Base-by-base conservation (phyloP, 2,888 invertebrate genomes). In the Mactromeris polynyma region DNA sequence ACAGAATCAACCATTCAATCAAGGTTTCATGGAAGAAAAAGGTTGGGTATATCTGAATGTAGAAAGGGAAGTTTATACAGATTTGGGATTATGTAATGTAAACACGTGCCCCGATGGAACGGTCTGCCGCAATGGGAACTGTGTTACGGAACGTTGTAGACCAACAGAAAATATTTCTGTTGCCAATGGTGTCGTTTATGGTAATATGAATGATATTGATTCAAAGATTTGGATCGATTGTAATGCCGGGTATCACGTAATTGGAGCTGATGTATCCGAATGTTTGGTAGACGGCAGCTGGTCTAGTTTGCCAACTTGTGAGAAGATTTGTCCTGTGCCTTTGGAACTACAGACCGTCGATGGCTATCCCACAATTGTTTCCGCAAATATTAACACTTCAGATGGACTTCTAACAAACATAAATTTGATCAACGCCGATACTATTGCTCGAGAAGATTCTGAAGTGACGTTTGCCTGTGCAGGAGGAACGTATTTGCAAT, bases 161-260 rank as follows among this genome's bases (percentile, higher is more conserved):
- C 73, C 73, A 36, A 2, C 33, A 36, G 19, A 36, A 3, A 2
- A 17, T 19, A 73, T 73, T 19, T 6, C 17, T 19, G 36, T 73
- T 33, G 33, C 33, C 6, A 46, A 46, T 9, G 73, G 33, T 14
- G 33, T 17, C 4, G 33, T 73, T 19, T 14, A 4, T 33, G 73
- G 73, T 26, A 73, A 73, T 73, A 73, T 73, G 73, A 73, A 73
- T 73, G 36, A 73, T 73, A 33, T 73, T 17, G 73, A 36, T 4
- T 73, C 73, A 19, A 73, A 36, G 36, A 73, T 73, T 33, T 14
- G 17, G 19, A 33, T 33, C 7, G 73, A 36, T 14, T 73, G 73
- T 19, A 14, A 73, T 33, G 17, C 2, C 26, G 73, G 73, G 31
- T 73, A 73, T 33, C 3, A 19, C 1, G 9, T 73, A 26, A 36